Evolutionary conservation across 2,113 vertebrate species (phyloP).

Genomic region (Hemichromis elongatus): DNA sequence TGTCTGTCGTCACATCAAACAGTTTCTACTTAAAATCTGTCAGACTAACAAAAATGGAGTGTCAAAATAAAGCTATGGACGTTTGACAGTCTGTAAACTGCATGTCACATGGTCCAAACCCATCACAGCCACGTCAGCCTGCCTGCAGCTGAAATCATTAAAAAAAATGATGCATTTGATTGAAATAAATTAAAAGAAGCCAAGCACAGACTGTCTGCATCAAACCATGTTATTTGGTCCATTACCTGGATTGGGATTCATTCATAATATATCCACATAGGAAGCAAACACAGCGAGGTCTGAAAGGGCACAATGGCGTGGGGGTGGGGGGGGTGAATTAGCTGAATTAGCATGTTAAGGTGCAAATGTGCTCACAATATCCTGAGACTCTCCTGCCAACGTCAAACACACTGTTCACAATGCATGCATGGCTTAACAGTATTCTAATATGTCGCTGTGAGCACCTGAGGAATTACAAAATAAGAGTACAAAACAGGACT

Average conservation of each 20-base stretch:
- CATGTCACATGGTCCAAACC: not conserved
- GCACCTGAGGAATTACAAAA: not conserved
- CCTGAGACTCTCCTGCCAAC: conserved; percentile 1
- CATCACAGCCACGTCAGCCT: not conserved
- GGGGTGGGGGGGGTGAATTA: not conserved
- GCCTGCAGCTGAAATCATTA: not conserved
- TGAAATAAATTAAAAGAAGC: not conserved
- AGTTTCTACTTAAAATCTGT: not conserved
- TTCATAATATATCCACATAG: not conserved
- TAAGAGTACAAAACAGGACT: fast-evolving
- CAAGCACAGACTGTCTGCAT: fast-evolving
- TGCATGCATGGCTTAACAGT: not conserved
- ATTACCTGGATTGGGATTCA: not conserved
- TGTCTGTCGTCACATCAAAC: not conserved
- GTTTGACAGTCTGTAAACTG: not conserved
- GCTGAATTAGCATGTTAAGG: not conserved
- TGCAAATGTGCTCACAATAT: conserved; percentile 8
- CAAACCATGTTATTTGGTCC: not conserved
- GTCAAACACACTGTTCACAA: not conserved
- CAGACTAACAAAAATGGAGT: not conserved
- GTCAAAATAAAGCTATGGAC: not conserved
- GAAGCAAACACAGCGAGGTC: not conserved
- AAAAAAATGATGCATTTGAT: no score
- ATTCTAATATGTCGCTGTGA: not conserved
- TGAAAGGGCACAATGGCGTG: not conserved